phyloP scores from a whole-genome alignment of 1,140 invertebrate genomes.

The Ips typographus region DNA sequence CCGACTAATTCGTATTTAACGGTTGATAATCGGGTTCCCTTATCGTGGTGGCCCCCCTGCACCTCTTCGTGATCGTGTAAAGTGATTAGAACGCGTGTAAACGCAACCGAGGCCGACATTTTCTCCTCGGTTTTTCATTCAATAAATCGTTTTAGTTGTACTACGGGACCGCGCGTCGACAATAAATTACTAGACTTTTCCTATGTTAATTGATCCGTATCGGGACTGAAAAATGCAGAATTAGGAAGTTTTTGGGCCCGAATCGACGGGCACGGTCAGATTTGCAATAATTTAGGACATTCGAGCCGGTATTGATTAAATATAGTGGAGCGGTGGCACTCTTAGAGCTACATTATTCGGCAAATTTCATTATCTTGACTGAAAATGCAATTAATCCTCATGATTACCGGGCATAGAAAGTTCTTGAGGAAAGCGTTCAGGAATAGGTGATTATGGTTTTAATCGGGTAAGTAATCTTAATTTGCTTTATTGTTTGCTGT shows the following conservation, averaged over 20 bases:
- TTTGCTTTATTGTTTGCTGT: background rate
- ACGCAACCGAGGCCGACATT: constrained; percentile 25
- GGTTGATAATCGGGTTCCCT: constrained; percentile 41
- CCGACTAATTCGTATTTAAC: constrained; percentile 46
- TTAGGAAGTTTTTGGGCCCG: background rate
- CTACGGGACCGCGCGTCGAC: constrained; percentile 31
- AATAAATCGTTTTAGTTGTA: constrained; percentile 33
- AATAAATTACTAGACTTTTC: constrained; percentile 31
- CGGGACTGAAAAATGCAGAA: background rate
- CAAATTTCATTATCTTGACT: constrained; percentile 22
- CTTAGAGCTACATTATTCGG: constrained; percentile 14
- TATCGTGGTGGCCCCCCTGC: constrained; percentile 37
- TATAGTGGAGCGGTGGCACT: constrained; percentile 30
- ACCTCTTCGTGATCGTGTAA: constrained; percentile 30
- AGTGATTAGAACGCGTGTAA: constrained; percentile 10
- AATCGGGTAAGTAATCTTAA: constrained; percentile 41
- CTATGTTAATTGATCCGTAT: constrained; percentile 20
- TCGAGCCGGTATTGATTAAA: constrained; percentile 32
- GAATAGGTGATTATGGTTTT: constrained; percentile 48
- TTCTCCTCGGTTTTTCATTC: constrained; percentile 35
- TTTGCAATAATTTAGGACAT: constrained; percentile 28
- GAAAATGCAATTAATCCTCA: constrained; percentile 45
- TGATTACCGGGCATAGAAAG: constrained; percentile 41
- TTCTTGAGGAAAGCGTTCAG: constrained; percentile 40
- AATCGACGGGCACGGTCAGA: background rate